Conservation (phyloP, 1,140 invertebrate species). For the Cotesia typhae region DNA sequence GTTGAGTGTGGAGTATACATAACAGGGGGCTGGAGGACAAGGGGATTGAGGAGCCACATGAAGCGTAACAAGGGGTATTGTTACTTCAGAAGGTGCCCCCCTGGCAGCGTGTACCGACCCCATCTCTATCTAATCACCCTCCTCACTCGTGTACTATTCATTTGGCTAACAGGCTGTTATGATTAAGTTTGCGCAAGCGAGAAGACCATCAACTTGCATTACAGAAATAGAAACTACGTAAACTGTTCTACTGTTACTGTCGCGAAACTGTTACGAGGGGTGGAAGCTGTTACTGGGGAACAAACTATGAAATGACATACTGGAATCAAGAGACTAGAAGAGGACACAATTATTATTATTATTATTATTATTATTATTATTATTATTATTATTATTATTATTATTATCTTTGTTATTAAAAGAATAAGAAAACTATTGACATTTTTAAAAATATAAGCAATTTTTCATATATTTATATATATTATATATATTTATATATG, state of each 20-base stretch:
- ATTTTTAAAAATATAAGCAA: too few relatives aligned
- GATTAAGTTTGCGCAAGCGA: conserved; percentile 56
- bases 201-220: conserved; percentile 3
- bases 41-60: conserved; percentile 29
- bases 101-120: conserved; percentile 35
- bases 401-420: too few relatives aligned
- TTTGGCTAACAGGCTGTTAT: conserved; percentile 62
- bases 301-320: conserved; percentile 10
- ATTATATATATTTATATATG: too few relatives aligned
- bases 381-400: background rate
- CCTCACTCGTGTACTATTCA: conserved; percentile 44
- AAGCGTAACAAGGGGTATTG: conserved; percentile 54
- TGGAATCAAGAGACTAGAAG: conserved; percentile 18
- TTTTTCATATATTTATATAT: too few relatives aligned
- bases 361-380: background rate
- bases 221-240: too few relatives aligned
- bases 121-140: conserved; percentile 48
- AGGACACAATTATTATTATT: background rate
- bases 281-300: background rate
- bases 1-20: conserved; percentile 24
- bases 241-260: background rate
- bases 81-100: conserved; percentile 49
- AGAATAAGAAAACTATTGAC: too few relatives aligned
- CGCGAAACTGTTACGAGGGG: conserved; percentile 12
- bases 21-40: background rate